A percentile compares a stretch with the other conserved stretches of the same genome.
These are phyloP conservation scores for Crotalus horridus DNA, from an alignment of 2,113 vertebrate genomes.

Conservation along the genomic window DNA sequence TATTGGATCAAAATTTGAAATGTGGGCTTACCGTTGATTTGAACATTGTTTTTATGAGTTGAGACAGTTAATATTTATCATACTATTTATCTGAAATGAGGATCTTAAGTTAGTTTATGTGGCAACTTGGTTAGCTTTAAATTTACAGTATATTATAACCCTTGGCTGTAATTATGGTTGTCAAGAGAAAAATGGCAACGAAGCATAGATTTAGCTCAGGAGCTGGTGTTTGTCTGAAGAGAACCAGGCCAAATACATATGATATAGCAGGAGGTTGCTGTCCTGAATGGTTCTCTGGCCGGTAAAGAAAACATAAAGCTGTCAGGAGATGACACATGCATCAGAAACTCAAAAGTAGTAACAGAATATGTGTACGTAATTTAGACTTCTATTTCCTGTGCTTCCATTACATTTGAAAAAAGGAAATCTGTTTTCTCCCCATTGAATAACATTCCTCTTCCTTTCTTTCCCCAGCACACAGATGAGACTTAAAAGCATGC, in stretches of 20 bases:
- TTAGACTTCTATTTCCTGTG: neutral
- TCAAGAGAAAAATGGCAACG: neutral
- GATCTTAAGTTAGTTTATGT: neutral
- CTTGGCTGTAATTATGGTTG: conserved; percentile 22
- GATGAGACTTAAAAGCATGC: neutral
- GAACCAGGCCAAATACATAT: neutral
- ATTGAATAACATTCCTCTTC: neutral
- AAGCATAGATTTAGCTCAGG: neutral
- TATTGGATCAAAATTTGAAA: neutral
- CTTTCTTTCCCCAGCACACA: neutral
- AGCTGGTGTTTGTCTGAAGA: neutral
- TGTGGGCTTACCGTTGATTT: neutral
- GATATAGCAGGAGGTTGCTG: neutral
- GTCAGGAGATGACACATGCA: neutral
- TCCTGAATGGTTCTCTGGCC: neutral
- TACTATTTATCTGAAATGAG: neutral
- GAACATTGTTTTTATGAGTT: neutral
- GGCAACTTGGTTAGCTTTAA: neutral
- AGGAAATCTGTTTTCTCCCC: neutral
- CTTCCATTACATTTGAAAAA: neutral
- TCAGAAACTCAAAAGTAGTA: neutral
- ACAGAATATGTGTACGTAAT: neutral
- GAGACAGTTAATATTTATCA: neutral
- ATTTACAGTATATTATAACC: neutral
- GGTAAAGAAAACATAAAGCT: neutral